Base-by-base conservation (phyloP, 1,140 invertebrate genomes). In the Drosophila sulfurigaster region DNA sequence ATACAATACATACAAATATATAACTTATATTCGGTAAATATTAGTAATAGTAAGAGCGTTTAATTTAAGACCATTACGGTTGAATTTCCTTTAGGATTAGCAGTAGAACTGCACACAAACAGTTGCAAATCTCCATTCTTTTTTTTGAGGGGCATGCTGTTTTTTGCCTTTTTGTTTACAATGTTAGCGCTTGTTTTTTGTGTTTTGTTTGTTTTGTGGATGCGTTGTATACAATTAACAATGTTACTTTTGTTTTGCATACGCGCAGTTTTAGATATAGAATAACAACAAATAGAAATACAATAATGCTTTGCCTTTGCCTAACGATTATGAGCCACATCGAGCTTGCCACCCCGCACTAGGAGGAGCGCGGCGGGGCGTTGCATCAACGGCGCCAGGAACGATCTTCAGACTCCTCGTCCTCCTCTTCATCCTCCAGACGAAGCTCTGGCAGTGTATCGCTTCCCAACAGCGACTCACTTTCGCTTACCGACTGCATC, bases 331-430 rank as follows among this genome's bases (percentile, higher is more conserved):
- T 69, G 59, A 80, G 77, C 77, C 77, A 78, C 56, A 58, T 71
- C 32, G 62, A 80, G 73, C 56, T 81, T 58, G 48, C 52, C 62
- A 51, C 45, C 43, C 73, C 45, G 32, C 73, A 76, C 52, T 60
- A 64, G 73, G 38, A 56, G 57, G 32, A 78, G 75, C 69, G 49
- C 35, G 57, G 65, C 65, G 66, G 62, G 69, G 82, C 81, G 52
- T 41, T 78, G 58, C 75, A 92, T 92, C 91, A 92, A 92, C 92
- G 92, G 58, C 92, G 92, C 92, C 92, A 92, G 13, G 91, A 91
- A 45, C 92, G 91, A 81, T 92, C 91, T 77, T 92, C 92, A 43
- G 91, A 86, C 69, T 92, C 92, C 46, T 92, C 91, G 28, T 92
- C 92, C 60, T 92, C 92, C 62, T 92, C 92, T 43, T 92, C 92